A percentile compares a stretch with the other conserved stretches of the same genome.
Evolutionary conservation across 2,888 invertebrate genomes (phyloP).

Genomic region (Rugalucina vietnamica): DNA sequence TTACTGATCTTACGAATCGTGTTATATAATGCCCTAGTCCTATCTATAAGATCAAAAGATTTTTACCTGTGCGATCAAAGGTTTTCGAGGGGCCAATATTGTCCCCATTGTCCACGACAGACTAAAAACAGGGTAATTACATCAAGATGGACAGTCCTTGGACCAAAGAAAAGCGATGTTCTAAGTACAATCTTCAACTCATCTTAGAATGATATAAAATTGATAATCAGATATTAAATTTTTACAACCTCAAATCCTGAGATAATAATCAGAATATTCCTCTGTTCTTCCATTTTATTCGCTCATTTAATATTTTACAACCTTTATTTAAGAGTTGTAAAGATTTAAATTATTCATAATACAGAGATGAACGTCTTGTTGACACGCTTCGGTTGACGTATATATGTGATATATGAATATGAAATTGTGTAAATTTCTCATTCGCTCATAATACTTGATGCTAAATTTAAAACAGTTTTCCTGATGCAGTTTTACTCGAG

Average conservation of each 20-base stretch:
- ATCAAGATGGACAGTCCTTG: not conserved
- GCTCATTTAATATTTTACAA: conserved; percentile 8
- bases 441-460: not conserved
- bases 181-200: not conserved
- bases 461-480: conserved; percentile 5
- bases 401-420: not conserved
- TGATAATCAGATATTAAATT: conserved; percentile 51
- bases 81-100: conserved; percentile 56
- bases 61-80: conserved; percentile 57
- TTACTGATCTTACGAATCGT: not conserved
- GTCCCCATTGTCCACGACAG: conserved; percentile 55
- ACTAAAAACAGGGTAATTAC: conserved; percentile 41
- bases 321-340: conserved; percentile 4
- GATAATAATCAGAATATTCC: conserved; percentile 35
- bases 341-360: conserved; percentile 15
- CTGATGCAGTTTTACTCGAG: not conserved
- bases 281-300: conserved; percentile 1
- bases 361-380: conserved; percentile 9
- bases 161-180: conserved; percentile 14
- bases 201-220: conserved; percentile 42
- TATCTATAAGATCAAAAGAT: conserved; percentile 62
- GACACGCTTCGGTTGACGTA: not conserved
- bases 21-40: not conserved
- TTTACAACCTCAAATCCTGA: conserved; percentile 54
- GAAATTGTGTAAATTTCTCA: conserved; percentile 9